phyloP scores from a whole-genome alignment of 2,797 vertebrate genomes.

The Thalassophryne amazonica region DNA sequence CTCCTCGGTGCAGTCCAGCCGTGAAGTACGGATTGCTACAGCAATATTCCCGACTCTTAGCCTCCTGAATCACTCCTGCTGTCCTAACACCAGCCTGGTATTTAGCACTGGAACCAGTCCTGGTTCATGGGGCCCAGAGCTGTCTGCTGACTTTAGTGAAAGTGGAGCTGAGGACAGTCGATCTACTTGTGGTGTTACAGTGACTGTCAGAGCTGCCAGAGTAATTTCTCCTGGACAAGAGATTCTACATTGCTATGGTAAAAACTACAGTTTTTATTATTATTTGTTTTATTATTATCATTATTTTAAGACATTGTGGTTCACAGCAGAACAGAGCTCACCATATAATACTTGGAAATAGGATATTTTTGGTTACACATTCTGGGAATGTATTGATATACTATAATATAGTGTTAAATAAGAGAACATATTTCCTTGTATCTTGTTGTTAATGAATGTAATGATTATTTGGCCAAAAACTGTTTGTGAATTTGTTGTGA shows the following conservation, averaged over 20 bases:
- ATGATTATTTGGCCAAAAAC: too few relatives aligned
- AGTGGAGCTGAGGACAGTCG: not conserved
- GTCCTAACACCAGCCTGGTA: conserved; percentile 87
- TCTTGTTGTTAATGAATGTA: too few relatives aligned
- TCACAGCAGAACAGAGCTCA: too few relatives aligned
- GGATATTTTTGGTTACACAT: too few relatives aligned
- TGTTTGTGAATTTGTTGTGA: too few relatives aligned
- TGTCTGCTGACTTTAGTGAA: not conserved
- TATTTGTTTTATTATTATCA: too few relatives aligned
- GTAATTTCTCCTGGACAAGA: conserved; percentile 82
- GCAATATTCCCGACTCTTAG: conserved; percentile 90
- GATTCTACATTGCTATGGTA: conserved; percentile 95
- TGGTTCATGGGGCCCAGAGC: conserved; percentile 5
- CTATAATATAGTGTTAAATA: too few relatives aligned
- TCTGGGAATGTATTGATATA: too few relatives aligned
- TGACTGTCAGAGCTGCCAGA: conserved; percentile 79
- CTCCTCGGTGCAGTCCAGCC: conserved; percentile 70
- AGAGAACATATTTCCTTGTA: too few relatives aligned
- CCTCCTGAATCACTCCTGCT: conserved; percentile 94
- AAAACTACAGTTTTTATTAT: too few relatives aligned
- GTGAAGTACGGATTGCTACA: conserved; percentile 85
- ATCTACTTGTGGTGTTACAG: conserved; percentile 47
- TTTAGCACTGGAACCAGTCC: conserved; percentile 64
- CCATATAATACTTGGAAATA: too few relatives aligned
- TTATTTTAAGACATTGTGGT: too few relatives aligned